Evolutionary conservation across 64 coral and sea anemone species (phyloP).

Genomic region (Dendronephthya gigantea): DNA sequence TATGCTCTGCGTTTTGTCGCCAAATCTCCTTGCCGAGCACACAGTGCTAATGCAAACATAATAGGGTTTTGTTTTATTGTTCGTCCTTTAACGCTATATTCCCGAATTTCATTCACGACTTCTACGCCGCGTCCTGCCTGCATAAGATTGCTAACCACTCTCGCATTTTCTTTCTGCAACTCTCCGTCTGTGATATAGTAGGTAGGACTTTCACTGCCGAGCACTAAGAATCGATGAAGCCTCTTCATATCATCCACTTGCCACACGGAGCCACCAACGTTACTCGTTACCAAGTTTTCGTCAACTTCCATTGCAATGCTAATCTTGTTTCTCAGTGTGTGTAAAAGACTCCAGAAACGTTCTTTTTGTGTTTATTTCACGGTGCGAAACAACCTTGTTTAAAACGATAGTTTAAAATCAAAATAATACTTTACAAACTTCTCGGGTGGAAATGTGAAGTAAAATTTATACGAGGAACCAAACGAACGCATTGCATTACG

Average conservation of each 20-base stretch:
- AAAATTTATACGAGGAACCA: no score
- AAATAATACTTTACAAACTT: no score
- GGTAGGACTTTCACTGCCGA: conserved; percentile 61
- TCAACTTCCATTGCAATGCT: no score
- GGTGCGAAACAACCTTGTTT: no score
- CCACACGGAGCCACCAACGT: conserved; percentile 52
- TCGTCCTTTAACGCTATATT: conserved; percentile 60
- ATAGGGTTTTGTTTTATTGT: conserved; percentile 68
- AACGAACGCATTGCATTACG: no score
- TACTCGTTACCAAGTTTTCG: conserved; percentile 38
- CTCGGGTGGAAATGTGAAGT: no score
- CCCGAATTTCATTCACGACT: conserved; percentile 47
- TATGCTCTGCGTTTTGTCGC: conserved; percentile 63
- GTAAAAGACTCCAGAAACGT: no score
- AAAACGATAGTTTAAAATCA: no score
- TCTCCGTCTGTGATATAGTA: conserved; percentile 48
- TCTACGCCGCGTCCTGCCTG: conserved; percentile 40
- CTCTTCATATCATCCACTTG: conserved; percentile 56
- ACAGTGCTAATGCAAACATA: conserved; percentile 55
- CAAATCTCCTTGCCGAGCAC: conserved; percentile 41
- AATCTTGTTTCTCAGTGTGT: no score
- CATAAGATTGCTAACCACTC: conserved; percentile 46
- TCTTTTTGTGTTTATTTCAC: no score
- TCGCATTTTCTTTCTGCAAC: conserved; percentile 51
- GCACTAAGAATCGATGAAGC: conserved; percentile 61